These are phyloP conservation scores for Calameuta pallipes DNA, from an alignment of 2,888 invertebrate species.

Conservation along the genomic window DNA sequence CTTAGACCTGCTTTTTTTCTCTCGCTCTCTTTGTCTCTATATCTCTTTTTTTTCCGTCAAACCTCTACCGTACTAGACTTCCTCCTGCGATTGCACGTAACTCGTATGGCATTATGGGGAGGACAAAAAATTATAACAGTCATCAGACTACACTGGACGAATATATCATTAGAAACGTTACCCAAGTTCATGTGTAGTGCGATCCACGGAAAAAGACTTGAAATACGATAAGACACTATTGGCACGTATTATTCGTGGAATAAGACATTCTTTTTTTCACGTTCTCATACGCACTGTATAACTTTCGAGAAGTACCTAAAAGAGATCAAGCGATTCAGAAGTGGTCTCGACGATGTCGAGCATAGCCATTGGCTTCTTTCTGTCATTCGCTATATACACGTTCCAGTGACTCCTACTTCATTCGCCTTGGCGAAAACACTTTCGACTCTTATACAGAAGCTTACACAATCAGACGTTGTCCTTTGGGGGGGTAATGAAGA, in stretches of 20 bases:
- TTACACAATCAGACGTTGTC: constrained; percentile 53
- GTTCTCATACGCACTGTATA: not conserved
- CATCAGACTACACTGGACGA: not conserved
- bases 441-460: constrained; percentile 27
- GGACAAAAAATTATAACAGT: not conserved
- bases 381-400: not conserved
- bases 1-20: not conserved
- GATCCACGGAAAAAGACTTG: not conserved
- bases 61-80: not conserved
- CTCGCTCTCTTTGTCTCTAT: not conserved
- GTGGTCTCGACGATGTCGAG: not conserved
- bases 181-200: not conserved
- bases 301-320: constrained; percentile 3
- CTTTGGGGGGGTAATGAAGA: constrained; percentile 4
- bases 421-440: constrained; percentile 35
- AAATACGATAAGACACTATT: not conserved
- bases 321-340: constrained; percentile 32
- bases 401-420: not conserved
- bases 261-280: not conserved
- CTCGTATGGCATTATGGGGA: not conserved
- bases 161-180: not conserved
- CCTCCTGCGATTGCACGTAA: not conserved
- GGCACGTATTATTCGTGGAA: not conserved
- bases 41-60: not conserved
- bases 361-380: not conserved